Evolutionary conservation across 92 coral and sea anemone genomes (phyloP), one percentile per base, ranked within the genome.

Genomic region (Parazoanthus atlanticus): DNA sequence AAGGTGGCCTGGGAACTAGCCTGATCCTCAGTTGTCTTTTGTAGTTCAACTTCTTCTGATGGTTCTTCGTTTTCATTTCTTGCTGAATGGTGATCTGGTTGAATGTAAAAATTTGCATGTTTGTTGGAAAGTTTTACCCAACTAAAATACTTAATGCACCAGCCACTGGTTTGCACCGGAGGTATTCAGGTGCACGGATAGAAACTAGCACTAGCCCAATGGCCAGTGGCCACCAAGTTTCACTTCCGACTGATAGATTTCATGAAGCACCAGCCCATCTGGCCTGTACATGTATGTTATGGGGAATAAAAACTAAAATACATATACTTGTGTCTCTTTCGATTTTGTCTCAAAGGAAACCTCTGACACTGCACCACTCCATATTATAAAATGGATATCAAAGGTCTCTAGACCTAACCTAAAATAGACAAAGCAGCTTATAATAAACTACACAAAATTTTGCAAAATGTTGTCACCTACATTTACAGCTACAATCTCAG

Each of bases 61-160:
- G 34, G 40, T 28, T 29, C n/a, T 7, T 56, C 5, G 23, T 19
- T 31, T 80, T 80, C 84, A 80, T 17, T 69, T 33, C 54, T 69
- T 49, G 84, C 70, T 47, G 85, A 81, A 3, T 32, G 85, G 72
- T 81, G 33, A 75, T 36, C 79, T 75, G 79, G 69, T 61, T 61
- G 28, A 61, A 61, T 10, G 69, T 61, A 28, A 61, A 61, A 61
- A 61, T 30, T 12, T 16, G 40, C 76, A 30, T 72, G 38, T 72
- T 72, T 72, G 38, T 72, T 32, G 38, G 11, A 29, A 72, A 40
- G 8, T 69, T 9, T 30, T 8, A 30, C 40, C 38, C 38, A 72
- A 72, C 19, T 72, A 17, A 52, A 52, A 13, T 52, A 52, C 3
- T 12, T 12, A 52, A 16, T 52, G 58, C 21, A 13, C 21, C 17